phyloP scores from a whole-genome alignment of 2,797 vertebrate genomes.

The Manis crassicaudata region DNA sequence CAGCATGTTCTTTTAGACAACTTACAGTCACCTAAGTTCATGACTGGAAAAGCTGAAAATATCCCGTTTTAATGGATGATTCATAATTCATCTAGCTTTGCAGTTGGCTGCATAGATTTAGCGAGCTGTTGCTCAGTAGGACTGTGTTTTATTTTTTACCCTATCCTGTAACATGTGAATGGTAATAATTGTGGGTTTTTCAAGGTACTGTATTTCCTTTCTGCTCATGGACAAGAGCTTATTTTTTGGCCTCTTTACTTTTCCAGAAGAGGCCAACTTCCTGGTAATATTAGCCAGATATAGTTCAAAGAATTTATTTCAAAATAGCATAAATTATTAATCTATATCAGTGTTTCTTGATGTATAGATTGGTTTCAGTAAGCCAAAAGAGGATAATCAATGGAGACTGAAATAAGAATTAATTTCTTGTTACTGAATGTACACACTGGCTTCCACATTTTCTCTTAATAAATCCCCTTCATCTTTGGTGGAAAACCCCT shows the following conservation, averaged over 20 bases:
- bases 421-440: slow-evolving; percentile 44
- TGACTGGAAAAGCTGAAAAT: slow-evolving; percentile 36
- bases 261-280: slow-evolving; percentile 32
- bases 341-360: slow-evolving; percentile 24
- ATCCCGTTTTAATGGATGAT: slow-evolving; percentile 29
- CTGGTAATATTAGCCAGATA: neutral
- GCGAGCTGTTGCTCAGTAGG: neutral
- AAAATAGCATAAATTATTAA: slow-evolving; percentile 22
- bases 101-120: neutral
- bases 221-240: neutral
- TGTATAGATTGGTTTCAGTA: slow-evolving; percentile 27
- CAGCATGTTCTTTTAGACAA: slow-evolving; percentile 48
- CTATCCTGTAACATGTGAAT: neutral
- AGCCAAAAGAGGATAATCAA: neutral
- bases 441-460: slow-evolving; percentile 17
- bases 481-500: slow-evolving; percentile 63
- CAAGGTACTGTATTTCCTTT: slow-evolving; percentile 46
- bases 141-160: neutral
- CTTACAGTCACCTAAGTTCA: slow-evolving; percentile 23
- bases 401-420: slow-evolving; percentile 38
- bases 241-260: slow-evolving; percentile 19
- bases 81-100: slow-evolving; percentile 49
- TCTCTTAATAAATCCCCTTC: slow-evolving; percentile 41
- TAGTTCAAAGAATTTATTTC: slow-evolving; percentile 31
- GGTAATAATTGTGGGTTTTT: slow-evolving; percentile 38